Evolutionary conservation across 2,113 vertebrate genomes (phyloP), one percentile per base, ranked within the genome.

Genomic region (Phainopepla nitens): DNA sequence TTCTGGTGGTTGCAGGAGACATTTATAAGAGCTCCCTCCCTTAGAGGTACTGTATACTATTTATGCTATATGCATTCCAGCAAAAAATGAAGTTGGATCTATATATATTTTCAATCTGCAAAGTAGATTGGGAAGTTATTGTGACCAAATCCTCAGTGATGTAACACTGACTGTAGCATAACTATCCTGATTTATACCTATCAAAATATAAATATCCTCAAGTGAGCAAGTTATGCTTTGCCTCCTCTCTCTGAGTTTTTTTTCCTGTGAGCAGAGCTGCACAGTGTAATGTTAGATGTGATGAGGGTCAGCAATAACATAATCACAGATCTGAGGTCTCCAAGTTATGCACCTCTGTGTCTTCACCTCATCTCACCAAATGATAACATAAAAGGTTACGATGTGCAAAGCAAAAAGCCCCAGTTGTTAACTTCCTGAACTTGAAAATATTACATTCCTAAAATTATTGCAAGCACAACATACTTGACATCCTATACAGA

Each of bases 401-500:
- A 97, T 73, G 93, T 96, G 82, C 93, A 95, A 97, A 91, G 96
- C 89, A 87, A 94, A 97, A 97, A 94, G 96, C 96, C 77, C 70
- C 93, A 96, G 94, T 95, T 96, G 92, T 97, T 97, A 98, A 98
- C 98, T 96, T 97, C 91, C 86, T 95, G 96, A 90, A 97, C 96
- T 97, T 97, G 97, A 96, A 96, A 95, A 94, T 90, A 82, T 47
- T 96, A 96, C 57, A 96, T 97, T 96, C 94, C 87, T 95, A 92
- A 96, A 92, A 95, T 79, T 49, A 92, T 45, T 94, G 92, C 92
- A 84, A 89, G 65, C 15, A 27, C 35, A 96, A 97, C 41, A 61
- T 92, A 95, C 93, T 97, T 96, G 95, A 98, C 97, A 97, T 94
- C 76, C 8, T 93, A 90, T 94, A 95, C 71, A 95, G 96, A 86